Base-by-base conservation (phyloP, 1,140 invertebrate species). In the Sinella curviseta region DNA sequence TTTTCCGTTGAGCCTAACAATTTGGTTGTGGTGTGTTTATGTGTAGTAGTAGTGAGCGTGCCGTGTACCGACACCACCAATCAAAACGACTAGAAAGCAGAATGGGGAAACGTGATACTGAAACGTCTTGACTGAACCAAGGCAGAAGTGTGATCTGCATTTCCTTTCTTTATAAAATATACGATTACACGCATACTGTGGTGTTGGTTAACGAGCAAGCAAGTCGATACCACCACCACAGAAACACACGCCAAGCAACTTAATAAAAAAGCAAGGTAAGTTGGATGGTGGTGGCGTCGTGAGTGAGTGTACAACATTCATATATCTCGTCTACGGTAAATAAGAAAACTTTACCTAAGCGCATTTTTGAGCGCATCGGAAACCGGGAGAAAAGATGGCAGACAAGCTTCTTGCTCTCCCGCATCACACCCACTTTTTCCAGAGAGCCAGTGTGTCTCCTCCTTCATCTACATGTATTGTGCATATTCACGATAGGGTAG, bases 291-390 rank as follows among this genome's bases (percentile, higher is more conserved):
- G 39, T 48, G 39, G 39, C 20, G 39, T 48, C 20, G 39, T 48
- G 39, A 48, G 39, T 12, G 39, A 48, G 39, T 48, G 20, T 48
- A 48, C 39, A 48, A 48, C 39, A 48, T 8, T 8, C 39, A 48
- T 48, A 48, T 26, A 60, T 60, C 65, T 70, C 26, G 30, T 8
- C 65, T 33, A 4, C 26, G n/a, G 65, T 70, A 73, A 78, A 60
- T 74, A 78, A 70, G 77, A 73, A 34, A 74, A 74, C 77, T 78
- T 78, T 78, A 78, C 77, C 77, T 78, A 54, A 54, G 77, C 77
- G 77, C 77, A 78, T 78, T 78, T 78, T 78, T 78, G 33, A 78
- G 77, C 77, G 77, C 77, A 78, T 78, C 77, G 77, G 77, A 73
- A 78, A 48, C 67, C 39, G 4, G 17, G 34, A 78, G 77, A 78